phyloP scores from a whole-genome alignment of 2,888 invertebrate species.

The Xestobium rufovillosum region DNA sequence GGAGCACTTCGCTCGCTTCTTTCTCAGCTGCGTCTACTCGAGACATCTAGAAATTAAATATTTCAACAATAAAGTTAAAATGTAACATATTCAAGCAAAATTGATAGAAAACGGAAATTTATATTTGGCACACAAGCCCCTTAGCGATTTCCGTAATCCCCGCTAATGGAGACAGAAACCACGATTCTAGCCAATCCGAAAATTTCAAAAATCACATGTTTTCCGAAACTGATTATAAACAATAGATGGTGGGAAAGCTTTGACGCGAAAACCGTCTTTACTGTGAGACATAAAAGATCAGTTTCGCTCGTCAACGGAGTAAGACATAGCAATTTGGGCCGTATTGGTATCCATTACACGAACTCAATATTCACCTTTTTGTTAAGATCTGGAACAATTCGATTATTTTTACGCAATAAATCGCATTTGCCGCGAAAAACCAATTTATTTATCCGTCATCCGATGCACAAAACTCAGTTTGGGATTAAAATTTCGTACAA shows the following conservation, averaged over 20 bases:
- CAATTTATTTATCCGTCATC: neutral
- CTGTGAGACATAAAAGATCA: constrained; percentile 39
- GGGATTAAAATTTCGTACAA: neutral
- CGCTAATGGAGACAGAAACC: too few relatives aligned
- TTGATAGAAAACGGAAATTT: constrained; percentile 6
- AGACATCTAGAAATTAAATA: constrained; percentile 49
- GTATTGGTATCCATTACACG: constrained; percentile 40
- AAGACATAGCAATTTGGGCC: constrained; percentile 42
- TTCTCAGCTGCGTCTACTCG: constrained; percentile 61
- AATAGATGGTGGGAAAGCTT: too few relatives aligned
- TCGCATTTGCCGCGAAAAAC: neutral
- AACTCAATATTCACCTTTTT: constrained; percentile 35
- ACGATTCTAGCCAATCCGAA: neutral
- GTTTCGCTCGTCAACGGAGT: constrained; percentile 35
- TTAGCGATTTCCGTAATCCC: too few relatives aligned
- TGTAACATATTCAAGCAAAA: constrained; percentile 5
- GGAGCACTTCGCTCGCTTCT: constrained; percentile 63
- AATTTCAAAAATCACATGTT: neutral
- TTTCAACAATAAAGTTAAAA: constrained; percentile 2
- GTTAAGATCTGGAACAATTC: too few relatives aligned
- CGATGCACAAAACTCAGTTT: neutral
- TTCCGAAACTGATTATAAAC: too few relatives aligned
- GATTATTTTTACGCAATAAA: neutral
- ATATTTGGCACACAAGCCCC: too few relatives aligned
- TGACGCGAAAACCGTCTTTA: constrained; percentile 41